Evolutionary conservation across 2,113 vertebrate genomes (phyloP).

Genomic region (Mandrillus leucophaeus): DNA sequence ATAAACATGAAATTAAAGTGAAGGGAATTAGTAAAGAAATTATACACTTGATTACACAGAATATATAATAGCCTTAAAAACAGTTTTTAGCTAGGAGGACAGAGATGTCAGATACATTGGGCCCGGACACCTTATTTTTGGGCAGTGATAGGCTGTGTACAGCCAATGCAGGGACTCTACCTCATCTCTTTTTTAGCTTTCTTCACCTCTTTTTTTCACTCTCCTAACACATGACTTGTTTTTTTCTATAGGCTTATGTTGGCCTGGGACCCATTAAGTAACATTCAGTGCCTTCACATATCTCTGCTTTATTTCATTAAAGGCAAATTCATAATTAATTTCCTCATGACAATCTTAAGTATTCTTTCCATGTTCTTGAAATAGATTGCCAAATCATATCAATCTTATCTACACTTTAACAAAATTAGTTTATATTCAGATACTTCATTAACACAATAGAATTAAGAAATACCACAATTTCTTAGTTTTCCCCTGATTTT

Average conservation of each 20-base stretch:
- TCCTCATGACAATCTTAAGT: slow-evolving; percentile 16
- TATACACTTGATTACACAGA: not conserved
- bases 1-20: not conserved
- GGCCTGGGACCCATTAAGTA: not conserved
- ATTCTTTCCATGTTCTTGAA: not conserved
- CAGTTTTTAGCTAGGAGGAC: not conserved
- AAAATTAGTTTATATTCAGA: slow-evolving; percentile 49
- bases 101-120: not conserved
- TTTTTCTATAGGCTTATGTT: not conserved
- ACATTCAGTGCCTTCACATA: not conserved
- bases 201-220: not conserved
- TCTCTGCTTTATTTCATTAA: slow-evolving; percentile 19
- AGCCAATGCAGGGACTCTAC: fast-evolving
- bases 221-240: not conserved
- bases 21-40: not conserved
- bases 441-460: slow-evolving; percentile 25
- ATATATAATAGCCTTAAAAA: not conserved
- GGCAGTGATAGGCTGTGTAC: not conserved
- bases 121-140: not conserved
- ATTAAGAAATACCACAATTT: slow-evolving; percentile 24
- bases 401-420: not conserved
- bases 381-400: not conserved
- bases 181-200: not conserved
- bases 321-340: slow-evolving; percentile 40
- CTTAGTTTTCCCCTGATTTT: not conserved